Conservation (phyloP, 2,888 invertebrate genomes). For the Macrophya annulata region DNA sequence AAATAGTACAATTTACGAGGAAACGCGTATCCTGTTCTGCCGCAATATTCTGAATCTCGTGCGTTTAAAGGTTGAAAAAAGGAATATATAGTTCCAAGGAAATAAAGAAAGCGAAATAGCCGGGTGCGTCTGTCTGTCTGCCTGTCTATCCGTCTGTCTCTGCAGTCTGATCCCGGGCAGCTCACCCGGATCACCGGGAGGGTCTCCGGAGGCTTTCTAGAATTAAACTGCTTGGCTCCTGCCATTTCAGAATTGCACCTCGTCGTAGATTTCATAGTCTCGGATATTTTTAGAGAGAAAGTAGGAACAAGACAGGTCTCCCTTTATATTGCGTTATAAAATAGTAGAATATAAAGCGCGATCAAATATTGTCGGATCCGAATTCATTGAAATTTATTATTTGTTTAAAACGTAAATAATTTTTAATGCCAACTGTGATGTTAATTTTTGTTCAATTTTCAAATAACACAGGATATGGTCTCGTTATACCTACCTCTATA, state of each 20-base stretch:
- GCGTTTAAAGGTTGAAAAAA: conserved; percentile 39
- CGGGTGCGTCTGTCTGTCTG: conserved; percentile 57
- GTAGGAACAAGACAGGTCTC: background rate
- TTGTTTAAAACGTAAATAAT: background rate
- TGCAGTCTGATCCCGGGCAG: conserved; percentile 47
- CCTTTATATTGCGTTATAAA: conserved; percentile 41
- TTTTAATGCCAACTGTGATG: background rate
- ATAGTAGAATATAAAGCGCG: conserved; percentile 18
- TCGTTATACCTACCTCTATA: background rate
- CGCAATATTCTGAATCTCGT: background rate
- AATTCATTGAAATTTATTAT: conserved; percentile 6
- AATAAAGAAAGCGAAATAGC: conserved; percentile 59
- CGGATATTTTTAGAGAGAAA: conserved; percentile 35
- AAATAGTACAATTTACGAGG: conserved; percentile 52
- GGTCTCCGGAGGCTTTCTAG: conserved; percentile 62
- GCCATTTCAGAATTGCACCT: conserved; percentile 54
- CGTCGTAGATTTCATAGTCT: conserved; percentile 50
- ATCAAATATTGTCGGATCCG: conserved; percentile 36
- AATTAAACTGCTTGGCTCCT: conserved; percentile 63
- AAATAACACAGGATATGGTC: background rate
- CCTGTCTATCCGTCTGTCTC: conserved; percentile 55
- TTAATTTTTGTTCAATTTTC: background rate
- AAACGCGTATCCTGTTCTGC: conserved; percentile 38
- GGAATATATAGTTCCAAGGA: conserved; percentile 56
- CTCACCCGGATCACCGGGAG: conserved; percentile 60